Evolutionary conservation across 1,140 invertebrate genomes (phyloP), one percentile per base, ranked within the genome.

Genomic region (Drosophila guanche): DNA sequence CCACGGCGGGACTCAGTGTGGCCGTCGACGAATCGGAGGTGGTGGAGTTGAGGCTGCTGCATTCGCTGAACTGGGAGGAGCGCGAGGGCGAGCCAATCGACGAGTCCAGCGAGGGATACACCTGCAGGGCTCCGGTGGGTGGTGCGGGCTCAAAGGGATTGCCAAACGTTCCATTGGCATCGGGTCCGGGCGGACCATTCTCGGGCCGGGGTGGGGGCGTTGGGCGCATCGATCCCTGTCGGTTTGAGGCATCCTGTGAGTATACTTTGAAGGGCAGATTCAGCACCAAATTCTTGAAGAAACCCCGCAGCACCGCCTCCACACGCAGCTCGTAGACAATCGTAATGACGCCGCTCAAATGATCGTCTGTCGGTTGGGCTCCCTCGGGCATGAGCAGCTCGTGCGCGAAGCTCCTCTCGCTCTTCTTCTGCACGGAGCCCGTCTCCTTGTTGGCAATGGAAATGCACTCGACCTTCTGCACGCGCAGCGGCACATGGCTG

Each of bases 71-170:
- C 55, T 89, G 74, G 33, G 85, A 89, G 2, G 89, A 90, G 42
- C 89, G 89, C 52, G 89, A 86, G n/a, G 89, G 89, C 58, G 89
- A 90, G 20, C 89, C 89, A 53, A 90, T 90, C 25, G 85, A 90
- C 22, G 89, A 78, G 58, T 89, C 89, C n/a, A 90, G 50, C 22
- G 76, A 43, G 3, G 84, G 89, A 70, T 89, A 89, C 5, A 81
- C 79, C 33, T 12, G 33, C 33, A 12, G 0, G 10, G 33, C 33
- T 37, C 33, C 33, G 33, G 33, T 37, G 25, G 84, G 47, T 23
- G 76, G 8, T 2, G 63, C 46, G 12, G 79, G 67, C 53, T 90
- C 89, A 41, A 90, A 88, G 0, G 81, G 89, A 78, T 90, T 90
- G 4, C 68, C 78, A 10, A 67, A 7, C 33, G 52, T 41, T 12